Percentiles rank a stretch among this genome's conserved stretches.
Conservation (phyloP, 2,797 vertebrate genomes). For the Iguana delicatissima region DNA sequence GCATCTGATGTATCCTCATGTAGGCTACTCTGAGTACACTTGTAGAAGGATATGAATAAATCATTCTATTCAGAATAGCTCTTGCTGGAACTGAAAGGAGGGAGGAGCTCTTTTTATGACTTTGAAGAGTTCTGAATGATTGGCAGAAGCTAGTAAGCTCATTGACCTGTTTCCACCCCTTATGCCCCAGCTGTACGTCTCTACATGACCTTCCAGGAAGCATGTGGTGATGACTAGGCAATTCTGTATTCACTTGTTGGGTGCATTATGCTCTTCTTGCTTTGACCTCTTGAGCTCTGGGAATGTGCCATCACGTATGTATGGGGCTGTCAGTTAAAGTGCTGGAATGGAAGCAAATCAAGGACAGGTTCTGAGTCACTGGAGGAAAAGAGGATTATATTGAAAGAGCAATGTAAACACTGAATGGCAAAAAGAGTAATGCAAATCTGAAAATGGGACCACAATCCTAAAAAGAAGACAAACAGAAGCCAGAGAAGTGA, state of each 20-base stretch:
- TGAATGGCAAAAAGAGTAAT: slow-evolving; percentile 34
- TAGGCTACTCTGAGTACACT: background rate
- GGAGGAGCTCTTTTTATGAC: slow-evolving; percentile 44
- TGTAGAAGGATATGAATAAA: slow-evolving; percentile 7
- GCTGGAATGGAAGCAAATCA: slow-evolving; percentile 50
- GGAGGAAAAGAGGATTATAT: slow-evolving; percentile 24
- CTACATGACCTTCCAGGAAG: slow-evolving; percentile 60
- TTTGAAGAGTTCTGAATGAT: slow-evolving; percentile 43
- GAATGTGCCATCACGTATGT: slow-evolving; percentile 26
- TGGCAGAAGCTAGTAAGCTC: slow-evolving; percentile 54
- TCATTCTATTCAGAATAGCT: background rate
- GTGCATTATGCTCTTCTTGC: slow-evolving; percentile 49
- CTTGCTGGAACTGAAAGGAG: background rate
- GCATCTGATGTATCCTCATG: background rate
- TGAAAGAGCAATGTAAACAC: slow-evolving; percentile 30
- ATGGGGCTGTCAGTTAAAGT: slow-evolving; percentile 51
- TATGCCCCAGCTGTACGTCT: slow-evolving; percentile 41
- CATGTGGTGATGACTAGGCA: slow-evolving; percentile 45
- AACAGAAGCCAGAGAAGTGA: background rate
- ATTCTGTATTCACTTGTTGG: slow-evolving; percentile 48
- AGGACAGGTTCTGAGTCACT: slow-evolving; percentile 16
- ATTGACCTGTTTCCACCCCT: slow-evolving; percentile 44
- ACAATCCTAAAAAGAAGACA: slow-evolving; percentile 31
- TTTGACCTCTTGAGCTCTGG: slow-evolving; percentile 29
- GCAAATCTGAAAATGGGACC: slow-evolving; percentile 10